Base-by-base conservation (phyloP, 2,888 invertebrate genomes). In the Zonitis immaculata region DNA sequence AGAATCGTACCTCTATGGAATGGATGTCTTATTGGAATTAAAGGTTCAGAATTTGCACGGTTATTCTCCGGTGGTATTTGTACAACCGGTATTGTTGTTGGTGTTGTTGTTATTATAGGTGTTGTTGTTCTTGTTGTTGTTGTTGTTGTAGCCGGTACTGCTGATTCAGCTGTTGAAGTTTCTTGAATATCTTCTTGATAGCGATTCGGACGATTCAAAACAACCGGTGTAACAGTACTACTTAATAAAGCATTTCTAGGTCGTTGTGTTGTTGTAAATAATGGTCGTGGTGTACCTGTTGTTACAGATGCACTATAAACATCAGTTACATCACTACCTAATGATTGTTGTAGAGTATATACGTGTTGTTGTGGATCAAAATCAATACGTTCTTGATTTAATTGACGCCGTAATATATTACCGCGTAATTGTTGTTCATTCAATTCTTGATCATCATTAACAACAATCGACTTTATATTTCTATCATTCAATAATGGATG, bases 251-350 rank as follows among this genome's bases (percentile, higher is more conserved):
- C 68, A 64, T 83, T 69, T 64, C 84, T 76, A 1, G 85, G 79
- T 20, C 84, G 76, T 0, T 82, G 82, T 0, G 83, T 83, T 0
- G 86, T 87, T 0, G 86, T 86, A 62, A 87, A 87, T 12, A 87
- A 71, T 0, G 86, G 87, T 27, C 87, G 76, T 5, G 85, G 81
- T 22, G 85, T 81, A 51, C 81, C 82, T 14, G 82, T 82, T 0
- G 84, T 83, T 11, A 84, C 73, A 20, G 85, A 82, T 28, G 82
- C 81, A 27, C 85, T 86, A 59, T 87, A 88, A 1, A 87, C 84
- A 63, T 87, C 87, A 1, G 84, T 80, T 3, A 83, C 80, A 66
- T 88, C 88, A 60, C 84, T 84, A 9, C 82, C 83, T 16, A 79
- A 75, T 0, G 81, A 81, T 66, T 86, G 85, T 60, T 80, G 81